Percentiles rank a stretch among this genome's conserved stretches.
These are phyloP conservation scores for Drosophila tsacasi DNA, from an alignment of 1,140 invertebrate species.

Conservation along the genomic window DNA sequence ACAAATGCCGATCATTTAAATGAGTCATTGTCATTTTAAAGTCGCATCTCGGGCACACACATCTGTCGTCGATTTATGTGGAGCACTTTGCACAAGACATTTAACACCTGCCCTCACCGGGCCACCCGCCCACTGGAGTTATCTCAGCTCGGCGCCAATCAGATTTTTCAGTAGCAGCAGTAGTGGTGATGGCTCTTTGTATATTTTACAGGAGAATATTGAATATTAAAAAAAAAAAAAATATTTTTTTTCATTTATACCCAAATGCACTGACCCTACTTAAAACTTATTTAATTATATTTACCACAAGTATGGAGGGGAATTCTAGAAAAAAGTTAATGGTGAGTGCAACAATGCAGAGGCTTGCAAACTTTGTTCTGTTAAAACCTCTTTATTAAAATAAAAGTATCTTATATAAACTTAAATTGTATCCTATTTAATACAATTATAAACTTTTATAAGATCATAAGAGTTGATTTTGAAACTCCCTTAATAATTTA, in stretches of 20 bases:
- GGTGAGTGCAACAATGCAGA: neutral
- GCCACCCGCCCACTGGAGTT: constrained; percentile 30
- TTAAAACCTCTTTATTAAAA: too few species aligned
- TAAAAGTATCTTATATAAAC: neutral
- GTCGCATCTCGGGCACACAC: constrained; percentile 54
- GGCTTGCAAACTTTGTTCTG: neutral
- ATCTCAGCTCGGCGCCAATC: constrained; percentile 54
- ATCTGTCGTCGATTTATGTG: constrained; percentile 63
- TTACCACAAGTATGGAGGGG: neutral
- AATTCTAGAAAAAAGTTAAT: neutral
- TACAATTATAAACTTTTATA: neutral
- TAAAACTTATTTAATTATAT: neutral
- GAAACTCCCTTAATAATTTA: neutral
- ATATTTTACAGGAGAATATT: neutral
- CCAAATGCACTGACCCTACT: too few species aligned
- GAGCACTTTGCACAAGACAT: constrained; percentile 74
- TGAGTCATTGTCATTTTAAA: constrained; percentile 79
- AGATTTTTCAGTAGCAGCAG: constrained; percentile 65
- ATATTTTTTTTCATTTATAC: too few species aligned
- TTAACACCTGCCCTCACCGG: constrained; percentile 67
- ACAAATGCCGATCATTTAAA: constrained; percentile 73
- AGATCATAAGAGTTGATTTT: too few species aligned
- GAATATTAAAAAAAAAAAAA: too few species aligned
- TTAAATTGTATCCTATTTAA: neutral
- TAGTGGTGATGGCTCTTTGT: constrained; percentile 20